A percentile compares a stretch with the other conserved stretches of the same genome.
Evolutionary conservation across 2,797 vertebrate genomes (phyloP).

Genomic region (Harpagifer antarcticus): DNA sequence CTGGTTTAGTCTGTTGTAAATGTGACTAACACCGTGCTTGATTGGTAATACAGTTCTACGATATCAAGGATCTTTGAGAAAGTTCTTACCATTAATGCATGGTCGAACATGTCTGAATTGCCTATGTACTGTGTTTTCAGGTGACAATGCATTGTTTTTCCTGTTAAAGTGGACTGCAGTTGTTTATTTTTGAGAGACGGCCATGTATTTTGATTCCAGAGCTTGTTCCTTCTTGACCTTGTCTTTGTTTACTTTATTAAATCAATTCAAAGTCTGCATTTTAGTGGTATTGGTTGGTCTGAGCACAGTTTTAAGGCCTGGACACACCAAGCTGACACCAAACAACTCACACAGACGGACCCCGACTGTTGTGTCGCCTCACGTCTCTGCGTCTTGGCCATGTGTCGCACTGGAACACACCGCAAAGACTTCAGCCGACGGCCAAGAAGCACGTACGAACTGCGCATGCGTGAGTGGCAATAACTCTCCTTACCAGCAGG

Average conservation of each 20-base stretch:
- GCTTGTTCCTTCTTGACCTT: too few relatives aligned
- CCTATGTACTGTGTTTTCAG: neutral
- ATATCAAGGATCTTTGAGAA: neutral
- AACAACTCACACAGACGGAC: neutral
- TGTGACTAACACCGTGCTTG: neutral
- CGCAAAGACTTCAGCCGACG: too few relatives aligned
- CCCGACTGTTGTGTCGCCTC: too few relatives aligned
- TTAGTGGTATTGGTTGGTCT: neutral
- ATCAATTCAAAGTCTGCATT: neutral
- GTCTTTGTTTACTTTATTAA: neutral
- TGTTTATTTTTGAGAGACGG: too few relatives aligned
- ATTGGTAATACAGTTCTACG: neutral
- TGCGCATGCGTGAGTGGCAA: too few relatives aligned
- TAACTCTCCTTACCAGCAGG: too few relatives aligned
- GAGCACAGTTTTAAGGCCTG: neutral
- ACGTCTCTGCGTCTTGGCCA: too few relatives aligned
- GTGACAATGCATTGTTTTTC: neutral
- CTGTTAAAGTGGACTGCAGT: neutral
- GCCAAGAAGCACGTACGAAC: too few relatives aligned
- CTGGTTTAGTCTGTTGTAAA: slow-evolving; percentile 16
- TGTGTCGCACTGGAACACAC: too few relatives aligned
- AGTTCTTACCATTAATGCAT: neutral
- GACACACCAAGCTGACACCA: too few relatives aligned
- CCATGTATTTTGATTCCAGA: neutral
- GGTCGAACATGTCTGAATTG: neutral